Evolutionary conservation across 1,140 invertebrate species (phyloP), one percentile per base, ranked within the genome.

Genomic region (Aphaenogaster floridana): DNA sequence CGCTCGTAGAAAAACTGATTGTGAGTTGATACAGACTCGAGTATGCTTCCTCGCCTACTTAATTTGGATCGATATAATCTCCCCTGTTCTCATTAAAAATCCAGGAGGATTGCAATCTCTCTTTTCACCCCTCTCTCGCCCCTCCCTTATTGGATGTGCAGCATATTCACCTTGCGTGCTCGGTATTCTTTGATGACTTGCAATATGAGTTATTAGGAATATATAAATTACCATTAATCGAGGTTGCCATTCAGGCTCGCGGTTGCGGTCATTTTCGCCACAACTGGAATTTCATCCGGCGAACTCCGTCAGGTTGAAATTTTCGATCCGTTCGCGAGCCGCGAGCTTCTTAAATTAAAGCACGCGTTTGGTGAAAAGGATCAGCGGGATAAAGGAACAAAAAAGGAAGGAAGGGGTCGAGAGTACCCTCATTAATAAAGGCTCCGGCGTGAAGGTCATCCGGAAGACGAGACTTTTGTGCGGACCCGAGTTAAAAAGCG

Each of bases 341-440:
- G 36, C 63, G 63, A 34, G n/a, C 39, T 71, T 57, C 39, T 45
- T 39, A 74, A 74, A 76, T 74, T 76, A 50, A 84, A 74, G 57
- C 28, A 57, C n/a, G 34, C 50, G 34, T 61, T 50, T 76, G 42
- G 13, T 17, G 42, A 84, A 63, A 76, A 76, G 69, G 34, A 50
- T 80, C n/a, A 61, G 61, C 21, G 66, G 11, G 13, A 39, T 45
- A 34, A 21, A 61, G 21, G 42, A 34, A 78, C 1, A 8, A 34
- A 80, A 61, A 72, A 48, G 77, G 11, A 28, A 39, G 39, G n/a
- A 59, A 21, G 52, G 39, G 61, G 72, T 77, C 83, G 84, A 90
- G 92, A 92, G 86, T 91, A 90, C 77, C 91, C 91, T 92, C 91
- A 91, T 92, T 92, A 92, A 92, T 92, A 92, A 92, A 92, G 92